These are phyloP conservation scores for Uropsilus gracilis DNA, from an alignment of 2,113 vertebrate species.

Conservation along the genomic window DNA sequence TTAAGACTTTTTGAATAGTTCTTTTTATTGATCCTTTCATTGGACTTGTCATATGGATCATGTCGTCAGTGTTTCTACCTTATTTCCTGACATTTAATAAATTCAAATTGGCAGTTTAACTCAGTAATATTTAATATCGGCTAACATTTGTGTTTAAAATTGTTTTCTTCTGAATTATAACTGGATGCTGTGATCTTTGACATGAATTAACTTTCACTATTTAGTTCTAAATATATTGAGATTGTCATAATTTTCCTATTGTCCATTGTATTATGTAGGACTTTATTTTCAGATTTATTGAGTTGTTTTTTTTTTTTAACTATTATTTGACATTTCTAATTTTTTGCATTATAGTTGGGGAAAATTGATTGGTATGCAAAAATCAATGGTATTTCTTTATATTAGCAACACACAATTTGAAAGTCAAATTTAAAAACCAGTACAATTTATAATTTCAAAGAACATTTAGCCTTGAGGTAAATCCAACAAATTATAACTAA, in stretches of 20 bases:
- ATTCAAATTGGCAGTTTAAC: neutral
- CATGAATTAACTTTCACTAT: conserved; percentile 33
- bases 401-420: conserved; percentile 33
- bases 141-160: neutral
- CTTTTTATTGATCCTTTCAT: conserved; percentile 41
- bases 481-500: neutral
- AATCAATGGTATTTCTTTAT: conserved; percentile 43
- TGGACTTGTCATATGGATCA: neutral
- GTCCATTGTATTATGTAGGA: conserved; percentile 16
- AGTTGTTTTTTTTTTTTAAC: neutral
- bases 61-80: conserved; percentile 14
- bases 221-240: conserved; percentile 45
- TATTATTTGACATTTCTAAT: conserved; percentile 30
- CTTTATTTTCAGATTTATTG: conserved; percentile 5
- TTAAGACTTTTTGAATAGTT: conserved; percentile 44
- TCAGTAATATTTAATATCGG: conserved; percentile 14
- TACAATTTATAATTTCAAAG: neutral
- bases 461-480: neutral
- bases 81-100: conserved; percentile 48
- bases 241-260: neutral
- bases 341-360: conserved; percentile 12
- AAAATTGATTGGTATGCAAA: conserved; percentile 7
- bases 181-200: conserved; percentile 4
- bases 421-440: conserved; percentile 38
- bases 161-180: neutral